Base-by-base conservation (phyloP, 2,113 vertebrate species). In the Lipophrys pholis region DNA sequence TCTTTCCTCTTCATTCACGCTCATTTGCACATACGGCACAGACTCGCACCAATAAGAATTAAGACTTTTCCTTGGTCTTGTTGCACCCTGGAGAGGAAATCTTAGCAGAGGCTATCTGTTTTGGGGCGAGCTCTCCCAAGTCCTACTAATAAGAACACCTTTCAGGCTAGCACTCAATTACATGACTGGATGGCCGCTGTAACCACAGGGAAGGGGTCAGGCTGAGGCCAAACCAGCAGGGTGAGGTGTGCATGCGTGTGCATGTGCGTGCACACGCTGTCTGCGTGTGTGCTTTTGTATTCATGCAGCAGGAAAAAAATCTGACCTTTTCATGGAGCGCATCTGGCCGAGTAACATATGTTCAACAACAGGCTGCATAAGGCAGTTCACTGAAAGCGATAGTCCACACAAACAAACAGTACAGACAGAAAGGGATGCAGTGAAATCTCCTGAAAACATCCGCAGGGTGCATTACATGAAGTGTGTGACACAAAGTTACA, bases 251-350 rank as follows among this genome's bases (percentile, higher is more conserved):
- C 3, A 5, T 38, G 51, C 38, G 35, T 56, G 8, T 39, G 11
- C 42, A 43, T 49, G 30, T 41, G 16, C 9, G 30, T 41, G 16
- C 46, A 49, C 14, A 8, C 11, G 11, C 40, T 82, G 11, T 0
- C 0, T 41, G 7, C 64, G 58, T 79, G n/a, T 80, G 45, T 73
- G 59, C 30, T 54, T 80, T 15, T 0, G 52, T 84, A 78, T 87
- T 76, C 82, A 83, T 69, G 72, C 71, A 86, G 70, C 71, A 76
- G 67, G 80, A 86, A 61, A 62, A 68, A 75, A 30, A 30, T 54
- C 42, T 84, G 85, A 84, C 85, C 85, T 86, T 88, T 90, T 82
- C 78, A 51, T 30, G 2, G 38, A 55, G 63, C 36, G 51, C 11
- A 46, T 56, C 73, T 71, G 42, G 43, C 50, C 65, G 42, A 11